Percentiles rank a stretch among this genome's conserved stretches.
Evolutionary conservation across 2,113 vertebrate genomes (phyloP).

Genomic region (Oriolus oriolus): DNA sequence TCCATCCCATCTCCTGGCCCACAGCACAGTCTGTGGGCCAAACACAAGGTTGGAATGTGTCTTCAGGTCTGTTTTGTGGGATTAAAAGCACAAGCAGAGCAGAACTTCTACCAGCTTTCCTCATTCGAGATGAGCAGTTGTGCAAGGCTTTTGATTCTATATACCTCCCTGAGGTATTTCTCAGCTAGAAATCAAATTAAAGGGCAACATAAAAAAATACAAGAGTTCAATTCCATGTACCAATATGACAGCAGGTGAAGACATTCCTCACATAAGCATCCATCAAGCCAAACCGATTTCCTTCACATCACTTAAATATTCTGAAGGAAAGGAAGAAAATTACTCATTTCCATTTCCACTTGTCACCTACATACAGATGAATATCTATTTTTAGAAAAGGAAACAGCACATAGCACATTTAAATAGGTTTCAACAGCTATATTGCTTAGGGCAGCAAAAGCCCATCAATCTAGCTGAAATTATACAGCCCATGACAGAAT

Average conservation of each 20-base stretch:
- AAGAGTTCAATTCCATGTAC: background rate
- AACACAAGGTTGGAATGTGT: background rate
- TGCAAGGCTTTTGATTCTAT: background rate
- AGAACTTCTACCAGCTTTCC: background rate
- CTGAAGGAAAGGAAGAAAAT: conserved; percentile 31
- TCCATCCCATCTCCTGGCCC: background rate
- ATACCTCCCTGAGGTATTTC: background rate
- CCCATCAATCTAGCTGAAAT: conserved; percentile 32
- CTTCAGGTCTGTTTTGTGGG: background rate
- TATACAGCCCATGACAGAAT: background rate
- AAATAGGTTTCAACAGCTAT: conserved; percentile 35
- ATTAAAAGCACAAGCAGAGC: background rate
- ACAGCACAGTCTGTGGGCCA: background rate
- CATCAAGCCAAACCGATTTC: background rate
- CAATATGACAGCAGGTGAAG: background rate
- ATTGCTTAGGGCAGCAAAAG: conserved; percentile 7
- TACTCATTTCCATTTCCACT: conserved; percentile 43
- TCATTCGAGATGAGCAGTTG: background rate
- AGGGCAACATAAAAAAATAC: background rate
- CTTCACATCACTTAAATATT: background rate
- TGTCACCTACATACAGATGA: conserved; percentile 40
- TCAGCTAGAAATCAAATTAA: background rate
- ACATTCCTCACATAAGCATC: background rate
- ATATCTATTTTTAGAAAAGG: conserved; percentile 49
- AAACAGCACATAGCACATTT: conserved; percentile 12